These are phyloP conservation scores for Hermetia illucens DNA, from an alignment of 1,140 invertebrate genomes.

Conservation along the genomic window DNA sequence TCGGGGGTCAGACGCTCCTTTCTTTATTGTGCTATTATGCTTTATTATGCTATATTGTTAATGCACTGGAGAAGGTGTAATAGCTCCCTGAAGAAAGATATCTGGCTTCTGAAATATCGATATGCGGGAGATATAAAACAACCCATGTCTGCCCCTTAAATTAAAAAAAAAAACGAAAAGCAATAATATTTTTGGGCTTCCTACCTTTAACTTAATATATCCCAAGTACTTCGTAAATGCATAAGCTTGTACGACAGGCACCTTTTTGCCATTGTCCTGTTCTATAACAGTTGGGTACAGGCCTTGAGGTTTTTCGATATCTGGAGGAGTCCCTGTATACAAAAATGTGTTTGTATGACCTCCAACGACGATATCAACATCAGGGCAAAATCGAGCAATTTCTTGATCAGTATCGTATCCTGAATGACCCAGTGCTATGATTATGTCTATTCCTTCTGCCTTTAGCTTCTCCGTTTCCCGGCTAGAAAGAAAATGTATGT, in stretches of 20 bases:
- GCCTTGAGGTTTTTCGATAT: slow-evolving; percentile 46
- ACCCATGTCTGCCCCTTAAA: too few relatives aligned
- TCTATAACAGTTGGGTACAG: slow-evolving; percentile 57
- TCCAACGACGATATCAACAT: slow-evolving; percentile 71
- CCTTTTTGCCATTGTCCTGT: slow-evolving; percentile 48
- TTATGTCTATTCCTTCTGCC: slow-evolving; percentile 50
- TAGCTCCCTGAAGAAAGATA: too few relatives aligned
- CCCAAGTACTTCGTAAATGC: slow-evolving; percentile 82
- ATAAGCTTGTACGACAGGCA: slow-evolving; percentile 75
- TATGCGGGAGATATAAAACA: too few relatives aligned
- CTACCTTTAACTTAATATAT: slow-evolving; percentile 41
- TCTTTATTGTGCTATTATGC: too few relatives aligned
- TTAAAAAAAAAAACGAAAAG: too few relatives aligned
- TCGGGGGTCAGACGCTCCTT: too few relatives aligned
- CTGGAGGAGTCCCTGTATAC: slow-evolving; percentile 49
- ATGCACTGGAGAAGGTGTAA: too few relatives aligned
- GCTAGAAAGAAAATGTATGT: slow-evolving; percentile 2
- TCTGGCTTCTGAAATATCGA: too few relatives aligned
- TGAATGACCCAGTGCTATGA: slow-evolving; percentile 76
- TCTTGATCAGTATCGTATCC: slow-evolving; percentile 56
- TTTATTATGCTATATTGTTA: too few relatives aligned
- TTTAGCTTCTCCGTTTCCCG: slow-evolving; percentile 47
- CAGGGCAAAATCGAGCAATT: slow-evolving; percentile 57
- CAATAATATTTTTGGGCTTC: too few relatives aligned
- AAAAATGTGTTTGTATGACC: slow-evolving; percentile 64